phyloP scores from a whole-genome alignment of 92 coral and sea anemone genomes.

The Bergia puertoricense region DNA sequence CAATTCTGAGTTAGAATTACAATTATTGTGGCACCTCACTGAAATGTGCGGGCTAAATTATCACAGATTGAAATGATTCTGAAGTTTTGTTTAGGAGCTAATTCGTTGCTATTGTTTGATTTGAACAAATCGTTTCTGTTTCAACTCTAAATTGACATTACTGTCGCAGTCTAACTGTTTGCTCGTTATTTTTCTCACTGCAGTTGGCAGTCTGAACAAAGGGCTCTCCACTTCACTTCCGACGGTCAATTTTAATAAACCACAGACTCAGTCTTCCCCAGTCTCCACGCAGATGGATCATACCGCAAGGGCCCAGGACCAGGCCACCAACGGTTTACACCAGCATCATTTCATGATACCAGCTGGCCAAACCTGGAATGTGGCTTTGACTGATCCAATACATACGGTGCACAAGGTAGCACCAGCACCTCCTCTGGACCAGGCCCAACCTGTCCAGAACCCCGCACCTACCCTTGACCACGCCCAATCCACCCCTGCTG shows the following conservation, averaged over 20 bases:
- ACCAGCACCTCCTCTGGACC: conserved; percentile 6
- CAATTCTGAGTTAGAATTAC: background rate
- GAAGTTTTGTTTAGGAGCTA: too few relatives aligned
- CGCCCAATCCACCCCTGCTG: conserved; percentile 6
- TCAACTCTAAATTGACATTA: background rate
- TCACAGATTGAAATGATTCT: too few relatives aligned
- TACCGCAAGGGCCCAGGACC: conserved; percentile 7
- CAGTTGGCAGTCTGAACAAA: conserved; percentile 37
- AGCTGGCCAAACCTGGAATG: background rate
- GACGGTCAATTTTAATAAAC: conserved; percentile 13
- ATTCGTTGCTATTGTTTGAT: too few relatives aligned
- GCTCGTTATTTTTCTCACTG: background rate
- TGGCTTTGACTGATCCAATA: background rate
- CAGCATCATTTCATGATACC: conserved; percentile 4
- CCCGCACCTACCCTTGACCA: background rate
- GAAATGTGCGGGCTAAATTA: too few relatives aligned
- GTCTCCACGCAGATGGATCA: background rate
- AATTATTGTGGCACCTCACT: background rate
- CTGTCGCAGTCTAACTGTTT: background rate
- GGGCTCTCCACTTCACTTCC: conserved; percentile 9
- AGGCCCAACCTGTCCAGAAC: background rate
- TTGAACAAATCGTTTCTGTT: too few relatives aligned
- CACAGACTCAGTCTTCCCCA: background rate
- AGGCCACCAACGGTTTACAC: conserved; percentile 1
- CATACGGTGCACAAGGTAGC: background rate